Evolutionary conservation across 2,797 vertebrate species (phyloP).

Genomic region (Petrocephalus sullivani): DNA sequence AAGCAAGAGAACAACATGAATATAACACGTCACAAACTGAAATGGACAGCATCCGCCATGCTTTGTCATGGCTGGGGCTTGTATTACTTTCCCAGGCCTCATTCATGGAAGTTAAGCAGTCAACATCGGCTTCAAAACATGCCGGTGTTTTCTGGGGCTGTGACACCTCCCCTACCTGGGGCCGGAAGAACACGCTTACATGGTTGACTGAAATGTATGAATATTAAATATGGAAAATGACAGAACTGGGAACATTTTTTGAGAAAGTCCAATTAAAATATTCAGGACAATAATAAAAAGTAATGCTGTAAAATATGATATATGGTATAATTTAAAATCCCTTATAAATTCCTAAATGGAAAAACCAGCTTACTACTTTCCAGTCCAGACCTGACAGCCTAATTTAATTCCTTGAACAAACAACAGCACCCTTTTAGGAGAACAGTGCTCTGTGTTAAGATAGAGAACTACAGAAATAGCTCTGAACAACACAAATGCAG

Average conservation of each 20-base stretch:
- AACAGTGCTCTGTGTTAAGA: background rate
- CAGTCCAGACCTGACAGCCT: conserved; percentile 3
- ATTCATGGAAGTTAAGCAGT: background rate
- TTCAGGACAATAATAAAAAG: background rate
- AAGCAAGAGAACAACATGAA: background rate
- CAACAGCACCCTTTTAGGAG: background rate
- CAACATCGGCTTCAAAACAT: background rate
- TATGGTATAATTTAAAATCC: background rate
- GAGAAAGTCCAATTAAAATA: background rate
- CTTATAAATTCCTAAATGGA: background rate
- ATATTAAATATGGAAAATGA: background rate
- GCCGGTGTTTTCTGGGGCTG: background rate
- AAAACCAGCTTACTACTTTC: background rate
- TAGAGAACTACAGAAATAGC: background rate
- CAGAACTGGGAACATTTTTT: background rate
- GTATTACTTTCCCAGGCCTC: background rate
- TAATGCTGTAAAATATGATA: background rate
- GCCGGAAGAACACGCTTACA: background rate
- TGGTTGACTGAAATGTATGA: background rate
- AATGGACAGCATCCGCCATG: background rate
- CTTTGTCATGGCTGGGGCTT: background rate
- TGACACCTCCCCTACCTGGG: background rate
- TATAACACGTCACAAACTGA: background rate
- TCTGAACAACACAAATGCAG: background rate
- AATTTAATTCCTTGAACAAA: conserved; percentile 3